Evolutionary conservation across 2,888 invertebrate genomes (phyloP).

Genomic region (Deilephila elpenor): DNA sequence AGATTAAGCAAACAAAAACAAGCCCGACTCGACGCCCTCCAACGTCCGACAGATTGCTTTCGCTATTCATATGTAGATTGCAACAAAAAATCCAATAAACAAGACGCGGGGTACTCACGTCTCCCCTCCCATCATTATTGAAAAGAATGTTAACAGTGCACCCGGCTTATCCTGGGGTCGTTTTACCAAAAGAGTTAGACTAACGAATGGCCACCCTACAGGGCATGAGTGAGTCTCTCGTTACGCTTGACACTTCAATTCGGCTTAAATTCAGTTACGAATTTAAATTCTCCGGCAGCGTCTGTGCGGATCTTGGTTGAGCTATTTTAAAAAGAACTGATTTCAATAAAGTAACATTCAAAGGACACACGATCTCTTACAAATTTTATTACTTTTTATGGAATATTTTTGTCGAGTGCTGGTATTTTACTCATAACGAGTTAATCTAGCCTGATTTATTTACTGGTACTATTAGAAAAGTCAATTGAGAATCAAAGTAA

Average conservation of each 20-base stretch:
- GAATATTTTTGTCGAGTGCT: background rate
- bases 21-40: slow-evolving; percentile 64
- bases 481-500: no score
- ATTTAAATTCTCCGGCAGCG: slow-evolving; percentile 55
- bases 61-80: slow-evolving; percentile 83
- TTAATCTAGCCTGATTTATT: background rate
- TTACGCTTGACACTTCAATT: slow-evolving; percentile 81
- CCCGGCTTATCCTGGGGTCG: slow-evolving; percentile 80
- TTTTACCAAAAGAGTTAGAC: slow-evolving; percentile 83
- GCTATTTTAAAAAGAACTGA: slow-evolving; percentile 29
- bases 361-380: slow-evolving; percentile 8
- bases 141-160: slow-evolving; percentile 83
- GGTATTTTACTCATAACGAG: background rate
- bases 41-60: slow-evolving; percentile 76
- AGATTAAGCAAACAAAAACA: slow-evolving; percentile 56
- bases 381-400: background rate
- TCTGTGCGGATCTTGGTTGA: slow-evolving; percentile 39
- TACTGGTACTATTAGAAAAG: no score
- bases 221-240: slow-evolving; percentile 60
- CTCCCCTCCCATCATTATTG: slow-evolving; percentile 81
- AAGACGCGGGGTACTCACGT: slow-evolving; percentile 74
- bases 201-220: slow-evolving; percentile 80
- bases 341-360: slow-evolving; percentile 24
- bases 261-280: slow-evolving; percentile 72
- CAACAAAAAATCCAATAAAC: slow-evolving; percentile 85